These are phyloP conservation scores for Rafetus swinhoei DNA, from an alignment of 2,113 vertebrate genomes.

Conservation along the genomic window DNA sequence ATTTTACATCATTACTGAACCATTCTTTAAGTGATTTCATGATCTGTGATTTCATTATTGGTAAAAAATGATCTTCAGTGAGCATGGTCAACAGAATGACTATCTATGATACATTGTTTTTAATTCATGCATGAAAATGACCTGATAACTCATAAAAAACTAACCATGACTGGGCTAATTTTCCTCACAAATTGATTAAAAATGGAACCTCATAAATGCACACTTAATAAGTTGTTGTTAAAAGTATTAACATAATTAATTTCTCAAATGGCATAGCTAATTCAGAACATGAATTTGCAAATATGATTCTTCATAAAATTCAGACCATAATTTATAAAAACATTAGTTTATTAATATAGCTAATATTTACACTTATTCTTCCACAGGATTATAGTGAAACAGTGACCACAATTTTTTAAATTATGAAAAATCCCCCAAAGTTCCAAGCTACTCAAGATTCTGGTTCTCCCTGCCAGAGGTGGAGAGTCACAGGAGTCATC, in stretches of 20 bases:
- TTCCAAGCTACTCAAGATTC: no score
- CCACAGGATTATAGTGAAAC: neutral
- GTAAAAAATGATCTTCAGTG: neutral
- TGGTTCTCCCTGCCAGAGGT: no score
- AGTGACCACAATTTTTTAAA: neutral
- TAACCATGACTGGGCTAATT: conserved; percentile 25
- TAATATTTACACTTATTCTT: neutral
- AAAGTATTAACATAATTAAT: conserved; percentile 57
- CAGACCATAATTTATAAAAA: neutral
- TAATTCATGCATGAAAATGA: conserved; percentile 43
- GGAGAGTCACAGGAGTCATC: no score
- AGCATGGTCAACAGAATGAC: conserved; percentile 3
- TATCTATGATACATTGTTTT: neutral
- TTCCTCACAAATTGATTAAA: conserved; percentile 43
- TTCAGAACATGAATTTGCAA: conserved; percentile 13
- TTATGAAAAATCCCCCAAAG: neutral
- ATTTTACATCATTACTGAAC: neutral
- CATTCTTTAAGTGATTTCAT: neutral
- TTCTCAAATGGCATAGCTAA: conserved; percentile 10
- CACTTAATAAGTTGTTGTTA: conserved; percentile 40
- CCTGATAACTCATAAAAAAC: conserved; percentile 18
- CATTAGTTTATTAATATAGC: neutral
- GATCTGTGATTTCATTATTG: neutral
- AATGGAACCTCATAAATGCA: conserved; percentile 11
- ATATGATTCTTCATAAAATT: neutral